Evolutionary conservation across 2,888 invertebrate genomes (phyloP), one percentile per base, ranked within the genome.

Genomic region (Nymphalis polychloros): DNA sequence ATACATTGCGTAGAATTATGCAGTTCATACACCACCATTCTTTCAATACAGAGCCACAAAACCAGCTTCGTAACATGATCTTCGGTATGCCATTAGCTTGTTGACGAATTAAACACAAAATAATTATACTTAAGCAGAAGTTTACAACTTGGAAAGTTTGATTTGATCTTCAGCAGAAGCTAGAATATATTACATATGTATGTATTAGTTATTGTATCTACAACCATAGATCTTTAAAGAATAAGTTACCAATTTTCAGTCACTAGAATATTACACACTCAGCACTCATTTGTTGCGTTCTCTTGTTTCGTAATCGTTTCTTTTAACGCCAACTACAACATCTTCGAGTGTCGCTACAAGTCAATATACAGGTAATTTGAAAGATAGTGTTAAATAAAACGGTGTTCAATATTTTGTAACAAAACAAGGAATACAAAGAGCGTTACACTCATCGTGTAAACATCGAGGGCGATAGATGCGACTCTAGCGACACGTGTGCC

Each of bases 361-460:
- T 88, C 86, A 87, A 88, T 85, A 78, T 73, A 75, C 74, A 74
- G 69, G 85, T 84, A 90, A 91, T 92, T 92, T 90, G 91, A 86
- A 85, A 81, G 86, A 83, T 83, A 77, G 90, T 91, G 92, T 89
- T 92, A 92, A 92, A 91, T 89, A 90, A 90, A 92, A 91, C 92
- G 88, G 91, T 89, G 89, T 89, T 89, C 90, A 90, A 92, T 92
- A 91, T 92, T 91, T 92, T 91, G 91, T 92, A 89, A 92, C 91
- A 91, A 90, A 90, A 91, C 90, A 90, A 88, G 90, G 87, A 87
- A 91, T 82, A 90, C 88, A 90, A 90, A 92, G 92, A 88, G 89
- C 91, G 84, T 90, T 92, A 90, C 91, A 87, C 92, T 89, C 90
- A 78, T 74, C 80, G 82, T 75, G 87, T 84, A 89, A 90, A 91